Conservation (phyloP, 2,113 vertebrate species). For the Lamprologus sp. region DNA sequence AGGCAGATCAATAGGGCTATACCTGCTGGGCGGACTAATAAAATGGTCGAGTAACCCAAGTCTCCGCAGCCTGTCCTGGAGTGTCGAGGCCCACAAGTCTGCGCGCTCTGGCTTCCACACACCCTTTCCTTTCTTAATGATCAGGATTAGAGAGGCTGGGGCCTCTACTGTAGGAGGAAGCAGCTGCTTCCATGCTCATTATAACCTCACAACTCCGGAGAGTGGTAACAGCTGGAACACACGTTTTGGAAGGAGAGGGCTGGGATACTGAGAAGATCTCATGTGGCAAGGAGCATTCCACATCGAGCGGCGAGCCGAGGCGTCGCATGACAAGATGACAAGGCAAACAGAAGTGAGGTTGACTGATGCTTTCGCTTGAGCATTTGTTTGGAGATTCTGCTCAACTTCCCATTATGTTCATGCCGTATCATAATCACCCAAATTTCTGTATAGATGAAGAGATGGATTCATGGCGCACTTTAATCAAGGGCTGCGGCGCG, state of each 20-base stretch:
- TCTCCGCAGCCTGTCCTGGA: slow-evolving; percentile 44
- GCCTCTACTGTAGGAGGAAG: slow-evolving; percentile 72
- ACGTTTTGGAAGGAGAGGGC: slow-evolving; percentile 58
- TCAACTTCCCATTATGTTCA: not conserved
- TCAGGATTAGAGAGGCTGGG: slow-evolving; percentile 68
- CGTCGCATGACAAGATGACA: slow-evolving; percentile 55
- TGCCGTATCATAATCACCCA: not conserved
- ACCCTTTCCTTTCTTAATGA: slow-evolving; percentile 70
- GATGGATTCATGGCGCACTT: slow-evolving; percentile 19
- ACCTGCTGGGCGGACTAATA: slow-evolving; percentile 51
- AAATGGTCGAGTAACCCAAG: slow-evolving; percentile 58
- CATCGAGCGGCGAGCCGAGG: slow-evolving; percentile 18
- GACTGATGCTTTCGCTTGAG: slow-evolving; percentile 27
- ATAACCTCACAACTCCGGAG: slow-evolving; percentile 64
- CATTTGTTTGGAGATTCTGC: slow-evolving; percentile 38
- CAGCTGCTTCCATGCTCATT: slow-evolving; percentile 74
- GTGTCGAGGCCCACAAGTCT: slow-evolving; percentile 49
- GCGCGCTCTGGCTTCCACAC: slow-evolving; percentile 27
- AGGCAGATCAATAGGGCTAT: slow-evolving; percentile 56
- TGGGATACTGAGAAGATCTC: slow-evolving; percentile 52
- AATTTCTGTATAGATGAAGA: not conserved
- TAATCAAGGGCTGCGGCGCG: slow-evolving; percentile 42
- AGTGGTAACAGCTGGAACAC: slow-evolving; percentile 71
- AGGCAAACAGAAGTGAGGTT: slow-evolving; percentile 22
- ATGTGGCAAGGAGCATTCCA: slow-evolving; percentile 61